Percentiles rank a stretch among this genome's conserved stretches.
phyloP scores from a whole-genome alignment of 37 sponge, comb jelly and placozoan species.

The Cliona cf. orientalis region DNA sequence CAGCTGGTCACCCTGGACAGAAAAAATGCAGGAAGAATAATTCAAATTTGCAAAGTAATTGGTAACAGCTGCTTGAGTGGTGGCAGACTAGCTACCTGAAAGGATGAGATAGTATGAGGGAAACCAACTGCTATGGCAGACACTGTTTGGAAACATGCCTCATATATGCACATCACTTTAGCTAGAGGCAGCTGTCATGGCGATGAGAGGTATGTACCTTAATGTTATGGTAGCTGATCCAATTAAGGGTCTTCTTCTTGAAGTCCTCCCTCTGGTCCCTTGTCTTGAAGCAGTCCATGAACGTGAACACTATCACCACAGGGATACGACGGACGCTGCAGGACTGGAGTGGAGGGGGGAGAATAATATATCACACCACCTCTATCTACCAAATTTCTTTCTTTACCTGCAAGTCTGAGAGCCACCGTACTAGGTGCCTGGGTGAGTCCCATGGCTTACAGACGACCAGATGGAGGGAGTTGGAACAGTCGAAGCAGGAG shows the following conservation, averaged over 20 bases:
- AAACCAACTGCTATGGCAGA: too few relatives aligned
- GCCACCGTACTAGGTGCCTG: slow-evolving; percentile 30
- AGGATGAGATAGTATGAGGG: too few relatives aligned
- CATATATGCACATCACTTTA: too few relatives aligned
- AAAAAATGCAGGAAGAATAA: too few relatives aligned
- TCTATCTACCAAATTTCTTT: not conserved
- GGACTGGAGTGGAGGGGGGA: not conserved
- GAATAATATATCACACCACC: not conserved
- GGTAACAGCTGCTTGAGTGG: too few relatives aligned
- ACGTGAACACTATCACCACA: slow-evolving; percentile 71
- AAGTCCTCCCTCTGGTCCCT: slow-evolving; percentile 43
- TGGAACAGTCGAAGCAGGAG: slow-evolving; percentile 48
- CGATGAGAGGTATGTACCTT: not conserved
- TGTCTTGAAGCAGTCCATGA: slow-evolving; percentile 40
- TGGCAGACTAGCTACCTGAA: too few relatives aligned
- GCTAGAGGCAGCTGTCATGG: too few relatives aligned
- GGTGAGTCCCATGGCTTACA: not conserved
- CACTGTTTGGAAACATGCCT: too few relatives aligned
- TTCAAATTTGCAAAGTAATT: too few relatives aligned
- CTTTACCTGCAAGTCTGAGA: slow-evolving; percentile 58
- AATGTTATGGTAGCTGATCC: slow-evolving; percentile 9
- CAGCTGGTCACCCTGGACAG: too few relatives aligned
- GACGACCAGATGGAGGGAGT: slow-evolving; percentile 63
- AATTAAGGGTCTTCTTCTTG: slow-evolving; percentile 10
- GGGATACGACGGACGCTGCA: slow-evolving; percentile 26